Evolutionary conservation across 2,113 vertebrate genomes (phyloP), one percentile per base, ranked within the genome.

Genomic region (Cnemophilus loriae): DNA sequence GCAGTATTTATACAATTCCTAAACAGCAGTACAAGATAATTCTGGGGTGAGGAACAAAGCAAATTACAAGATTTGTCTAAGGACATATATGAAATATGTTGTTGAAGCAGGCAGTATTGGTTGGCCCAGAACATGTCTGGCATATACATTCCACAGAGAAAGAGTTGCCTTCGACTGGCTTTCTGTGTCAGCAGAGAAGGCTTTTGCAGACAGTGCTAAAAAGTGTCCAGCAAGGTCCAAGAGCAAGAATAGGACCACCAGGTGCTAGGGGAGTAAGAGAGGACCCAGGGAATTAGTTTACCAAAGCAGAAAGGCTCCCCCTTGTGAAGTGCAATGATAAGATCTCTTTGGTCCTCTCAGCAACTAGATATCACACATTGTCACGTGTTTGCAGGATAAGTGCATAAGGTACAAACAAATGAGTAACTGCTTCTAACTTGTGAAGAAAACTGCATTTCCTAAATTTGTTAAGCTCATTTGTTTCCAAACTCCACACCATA

Each of bases 251-350:
- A 77, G 39, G 74, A 89, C 74, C 75, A 73, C 55, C 59, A 91
- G 27, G 30, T 81, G 16, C 44, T 70, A 27, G 52, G 10, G 20
- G 18, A 77, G 19, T 47, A 68, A 70, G 21, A 80, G 28, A 88
- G 32, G 30, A 80, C 57, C 53, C 0, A 2, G 65, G 33, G 71
- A 84, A 90, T 52, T 86, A 77, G 90, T 90, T 86, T 91, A 79
- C 18, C 49, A 59, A 95, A 95, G 84, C 78, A 90, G 73, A 86
- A 91, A 97, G 59, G 69, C 50, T 91, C 87, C 73, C 85, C 30
- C 81, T 90, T 89, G 85, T 95, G 94, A 93, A 92, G 91, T 60
- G 52, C 49, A 41, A 17, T 59, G 42, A 76, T 76, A 91, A 89
- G 52, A 83, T 42, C 86, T 92, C n/a, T 86, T 67, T 89, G 41